These are phyloP conservation scores for Solenopsis fugax DNA, from an alignment of 1,140 invertebrate species.

Conservation along the genomic window DNA sequence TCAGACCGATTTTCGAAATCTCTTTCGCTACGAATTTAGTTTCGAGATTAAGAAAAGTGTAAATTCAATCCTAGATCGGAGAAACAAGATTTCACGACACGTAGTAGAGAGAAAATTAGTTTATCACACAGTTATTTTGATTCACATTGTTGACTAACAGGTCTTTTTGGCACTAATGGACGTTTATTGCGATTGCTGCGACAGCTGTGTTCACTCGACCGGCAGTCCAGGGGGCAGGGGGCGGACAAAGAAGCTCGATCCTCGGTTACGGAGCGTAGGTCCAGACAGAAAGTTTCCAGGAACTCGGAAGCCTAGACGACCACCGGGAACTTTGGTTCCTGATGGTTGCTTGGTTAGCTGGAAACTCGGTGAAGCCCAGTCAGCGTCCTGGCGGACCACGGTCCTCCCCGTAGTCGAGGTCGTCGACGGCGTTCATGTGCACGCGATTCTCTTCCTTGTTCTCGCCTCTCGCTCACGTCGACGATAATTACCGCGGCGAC, in stretches of 20 bases:
- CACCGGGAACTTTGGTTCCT: conserved; percentile 77
- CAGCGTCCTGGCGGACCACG: conserved; percentile 71
- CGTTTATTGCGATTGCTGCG: conserved; percentile 78
- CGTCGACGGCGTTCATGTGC: conserved; percentile 70
- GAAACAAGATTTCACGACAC: background rate
- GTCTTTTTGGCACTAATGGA: conserved; percentile 67
- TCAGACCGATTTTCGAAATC: background rate
- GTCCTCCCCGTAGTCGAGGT: conserved; percentile 19
- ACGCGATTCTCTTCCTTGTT: conserved; percentile 64
- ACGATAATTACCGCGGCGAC: conserved; percentile 82
- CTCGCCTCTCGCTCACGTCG: conserved; percentile 69
- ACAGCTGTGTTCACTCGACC: conserved; percentile 71
- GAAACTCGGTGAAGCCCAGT: conserved; percentile 84
- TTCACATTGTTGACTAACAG: conserved; percentile 48
- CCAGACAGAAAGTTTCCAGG: conserved; percentile 81
- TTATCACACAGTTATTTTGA: conserved; percentile 28
- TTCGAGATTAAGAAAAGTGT: background rate
- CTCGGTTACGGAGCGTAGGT: conserved; percentile 71
- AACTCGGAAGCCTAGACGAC: conserved; percentile 76
- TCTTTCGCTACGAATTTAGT: background rate
- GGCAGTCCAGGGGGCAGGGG: conserved; percentile 70
- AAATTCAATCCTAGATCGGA: background rate
- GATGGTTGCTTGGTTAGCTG: conserved; percentile 80
- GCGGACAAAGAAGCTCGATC: conserved; percentile 78
- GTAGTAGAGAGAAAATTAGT: conserved; percentile 42